Conservation (phyloP, 2,888 invertebrate genomes). For the Abrostola triplasia region DNA sequence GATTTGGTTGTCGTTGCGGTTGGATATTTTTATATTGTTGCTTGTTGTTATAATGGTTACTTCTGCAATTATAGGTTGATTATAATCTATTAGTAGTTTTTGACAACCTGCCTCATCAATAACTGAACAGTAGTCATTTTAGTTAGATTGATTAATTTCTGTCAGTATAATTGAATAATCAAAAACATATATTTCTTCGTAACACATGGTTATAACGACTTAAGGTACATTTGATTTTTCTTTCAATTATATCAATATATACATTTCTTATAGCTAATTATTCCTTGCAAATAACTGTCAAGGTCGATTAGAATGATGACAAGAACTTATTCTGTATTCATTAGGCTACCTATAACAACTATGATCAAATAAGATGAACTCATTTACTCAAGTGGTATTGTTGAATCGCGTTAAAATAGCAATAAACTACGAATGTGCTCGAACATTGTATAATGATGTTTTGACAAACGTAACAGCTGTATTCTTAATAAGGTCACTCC, state of each 20-base stretch:
- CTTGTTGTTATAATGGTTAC: too few species aligned
- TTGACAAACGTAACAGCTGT: slow-evolving; percentile 23
- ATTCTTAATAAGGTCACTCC: slow-evolving; percentile 25
- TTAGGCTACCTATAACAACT: slow-evolving; percentile 11
- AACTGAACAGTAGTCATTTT: too few species aligned
- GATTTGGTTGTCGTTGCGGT: slow-evolving; percentile 23
- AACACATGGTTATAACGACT: too few species aligned
- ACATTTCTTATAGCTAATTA: too few species aligned
- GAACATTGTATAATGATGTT: slow-evolving; percentile 23
- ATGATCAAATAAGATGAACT: slow-evolving; percentile 26
- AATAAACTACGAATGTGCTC: slow-evolving; percentile 15
- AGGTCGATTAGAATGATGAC: not conserved
- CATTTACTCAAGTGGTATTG: slow-evolving; percentile 11
- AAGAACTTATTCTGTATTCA: not conserved
- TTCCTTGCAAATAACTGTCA: not conserved
- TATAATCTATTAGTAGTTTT: too few species aligned
- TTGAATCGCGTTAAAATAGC: slow-evolving; percentile 25
- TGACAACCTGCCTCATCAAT: too few species aligned
- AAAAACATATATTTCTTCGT: too few species aligned
- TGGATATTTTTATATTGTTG: not conserved
- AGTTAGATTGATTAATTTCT: too few species aligned
- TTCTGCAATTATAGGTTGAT: too few species aligned
- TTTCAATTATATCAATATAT: too few species aligned
- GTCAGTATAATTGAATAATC: too few species aligned
- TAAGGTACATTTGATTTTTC: too few species aligned